Percentiles rank a stretch among this genome's conserved stretches.
Conservation (phyloP, 2,888 invertebrate genomes). For the Mystacides longicornis region DNA sequence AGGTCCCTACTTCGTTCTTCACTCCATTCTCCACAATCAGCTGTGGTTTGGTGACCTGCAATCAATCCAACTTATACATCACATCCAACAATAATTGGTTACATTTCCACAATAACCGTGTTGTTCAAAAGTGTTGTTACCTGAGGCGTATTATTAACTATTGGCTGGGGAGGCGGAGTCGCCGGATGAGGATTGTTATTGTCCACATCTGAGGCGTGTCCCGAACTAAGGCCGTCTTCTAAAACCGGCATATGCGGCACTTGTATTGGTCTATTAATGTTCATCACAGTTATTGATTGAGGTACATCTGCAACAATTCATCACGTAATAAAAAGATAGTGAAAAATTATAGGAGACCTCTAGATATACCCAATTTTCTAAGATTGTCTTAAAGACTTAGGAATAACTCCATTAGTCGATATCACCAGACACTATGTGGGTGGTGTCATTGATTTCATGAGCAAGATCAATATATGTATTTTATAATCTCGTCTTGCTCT, state of each 20-base stretch:
- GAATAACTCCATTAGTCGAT: too few relatives aligned
- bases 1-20: constrained; percentile 65
- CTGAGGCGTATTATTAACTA: constrained; percentile 2
- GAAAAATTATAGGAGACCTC: too few relatives aligned
- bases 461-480: too few relatives aligned
- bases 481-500: too few relatives aligned
- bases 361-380: too few relatives aligned
- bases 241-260: constrained; percentile 71
- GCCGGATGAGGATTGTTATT: constrained; percentile 58
- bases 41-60: constrained; percentile 27
- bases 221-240: constrained; percentile 90
- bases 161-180: constrained; percentile 18
- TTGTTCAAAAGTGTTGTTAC: too few relatives aligned
- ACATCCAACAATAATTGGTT: neutral
- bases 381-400: too few relatives aligned
- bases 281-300: neutral
- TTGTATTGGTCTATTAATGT: neutral
- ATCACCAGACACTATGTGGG: too few relatives aligned
- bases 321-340: too few relatives aligned
- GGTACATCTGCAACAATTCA: neutral
- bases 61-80: constrained; percentile 1
- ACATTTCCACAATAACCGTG: too few relatives aligned
- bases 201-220: constrained; percentile 88
- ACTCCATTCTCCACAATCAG: constrained; percentile 53
- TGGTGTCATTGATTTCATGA: too few relatives aligned